Percentiles rank a stretch among this genome's conserved stretches.
phyloP scores from a whole-genome alignment of 2,797 vertebrate genomes.

The Kryptolebias ocellatus region DNA sequence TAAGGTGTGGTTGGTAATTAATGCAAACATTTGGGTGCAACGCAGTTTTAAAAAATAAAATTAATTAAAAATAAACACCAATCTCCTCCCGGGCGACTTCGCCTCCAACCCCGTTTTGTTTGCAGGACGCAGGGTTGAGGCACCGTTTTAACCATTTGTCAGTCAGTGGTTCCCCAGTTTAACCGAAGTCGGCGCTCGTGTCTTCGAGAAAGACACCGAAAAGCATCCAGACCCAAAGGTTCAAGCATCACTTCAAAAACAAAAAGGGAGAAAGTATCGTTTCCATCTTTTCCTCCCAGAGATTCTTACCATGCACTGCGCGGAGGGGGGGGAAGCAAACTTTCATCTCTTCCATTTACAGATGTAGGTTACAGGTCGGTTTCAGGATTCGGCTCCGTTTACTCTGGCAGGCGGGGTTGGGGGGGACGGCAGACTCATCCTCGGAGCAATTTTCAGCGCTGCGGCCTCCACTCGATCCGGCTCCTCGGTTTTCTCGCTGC shows the following conservation, averaged over 20 bases:
- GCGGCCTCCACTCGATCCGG: not conserved
- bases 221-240: not conserved
- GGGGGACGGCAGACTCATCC: slow-evolving; percentile 47
- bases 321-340: no score
- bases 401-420: not conserved
- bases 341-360: not conserved
- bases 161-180: not conserved
- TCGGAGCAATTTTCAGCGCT: slow-evolving; percentile 40
- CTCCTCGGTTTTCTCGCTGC: slow-evolving; percentile 86
- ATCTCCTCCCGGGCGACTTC: no score
- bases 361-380: not conserved
- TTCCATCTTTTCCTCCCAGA: no score
- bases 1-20: slow-evolving; percentile 34
- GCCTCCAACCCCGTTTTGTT: rapidly evolving
- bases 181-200: not conserved
- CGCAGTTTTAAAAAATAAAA: slow-evolving; percentile 13
- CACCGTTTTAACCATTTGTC: not conserved
- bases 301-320: no score
- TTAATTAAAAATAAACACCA: not conserved
- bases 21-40: slow-evolving; percentile 37
- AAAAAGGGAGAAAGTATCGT: no score
- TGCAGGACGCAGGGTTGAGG: not conserved
- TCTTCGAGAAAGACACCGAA: not conserved
- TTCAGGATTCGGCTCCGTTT: not conserved
- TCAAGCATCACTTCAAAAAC: no score